Evolutionary conservation across 2,113 vertebrate genomes (phyloP).

Genomic region (Lutjanus erythropterus): DNA sequence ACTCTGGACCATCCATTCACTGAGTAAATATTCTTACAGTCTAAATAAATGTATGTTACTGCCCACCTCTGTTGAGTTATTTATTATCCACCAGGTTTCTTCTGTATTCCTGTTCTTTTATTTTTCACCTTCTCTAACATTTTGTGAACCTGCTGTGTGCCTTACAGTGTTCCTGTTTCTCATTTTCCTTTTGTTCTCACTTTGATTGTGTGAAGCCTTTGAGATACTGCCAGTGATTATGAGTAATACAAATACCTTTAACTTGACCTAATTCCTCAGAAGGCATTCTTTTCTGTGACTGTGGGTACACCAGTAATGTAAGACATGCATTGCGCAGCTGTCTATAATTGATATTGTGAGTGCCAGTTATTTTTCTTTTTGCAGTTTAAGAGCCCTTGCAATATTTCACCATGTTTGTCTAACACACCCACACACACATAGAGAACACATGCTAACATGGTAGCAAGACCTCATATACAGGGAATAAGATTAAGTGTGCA

Average conservation of each 20-base stretch:
- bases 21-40: neutral
- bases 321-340: slow-evolving; percentile 22
- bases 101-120: too few species aligned
- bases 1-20: too few species aligned
- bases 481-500: slow-evolving; percentile 37
- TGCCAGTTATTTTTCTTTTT: slow-evolving; percentile 22
- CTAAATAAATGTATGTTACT: neutral
- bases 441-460: slow-evolving; percentile 34
- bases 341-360: slow-evolving; percentile 23
- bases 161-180: neutral
- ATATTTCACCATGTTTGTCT: slow-evolving; percentile 38
- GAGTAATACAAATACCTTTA: neutral
- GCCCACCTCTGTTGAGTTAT: neutral
- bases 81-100: too few species aligned
- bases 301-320: neutral
- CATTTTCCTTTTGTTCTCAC: neutral
- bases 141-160: neutral
- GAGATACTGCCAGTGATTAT: neutral
- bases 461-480: slow-evolving; percentile 54
- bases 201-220: neutral
- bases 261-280: neutral
- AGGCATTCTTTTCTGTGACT: neutral
- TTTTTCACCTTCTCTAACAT: too few species aligned
- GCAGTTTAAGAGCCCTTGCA: slow-evolving; percentile 19
- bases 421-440: slow-evolving; percentile 21